These are phyloP conservation scores for Rana temporaria DNA, from an alignment of 2,113 vertebrate genomes.

Conservation along the genomic window DNA sequence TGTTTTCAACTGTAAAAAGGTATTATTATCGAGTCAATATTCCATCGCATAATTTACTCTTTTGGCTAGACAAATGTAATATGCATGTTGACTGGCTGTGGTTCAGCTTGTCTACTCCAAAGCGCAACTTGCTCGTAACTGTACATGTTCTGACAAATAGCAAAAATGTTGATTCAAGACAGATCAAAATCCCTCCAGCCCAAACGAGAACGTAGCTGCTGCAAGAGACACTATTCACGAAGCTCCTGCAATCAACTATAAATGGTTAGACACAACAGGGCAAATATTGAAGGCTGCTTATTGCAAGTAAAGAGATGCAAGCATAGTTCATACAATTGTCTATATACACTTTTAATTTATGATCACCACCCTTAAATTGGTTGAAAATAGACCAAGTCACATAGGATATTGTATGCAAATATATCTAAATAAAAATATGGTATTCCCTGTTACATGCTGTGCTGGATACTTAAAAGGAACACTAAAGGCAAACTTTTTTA, in stretches of 20 bases:
- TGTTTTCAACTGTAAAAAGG: neutral
- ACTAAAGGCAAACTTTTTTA: too few species aligned
- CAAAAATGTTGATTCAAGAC: slow-evolving; percentile 43
- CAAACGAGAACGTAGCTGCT: slow-evolving; percentile 26
- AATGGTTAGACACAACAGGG: slow-evolving; percentile 15
- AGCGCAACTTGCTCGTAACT: neutral
- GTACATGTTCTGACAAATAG: slow-evolving; percentile 45
- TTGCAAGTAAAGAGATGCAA: slow-evolving; percentile 23
- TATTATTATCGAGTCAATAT: slow-evolving; percentile 15
- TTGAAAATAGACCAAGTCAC: neutral
- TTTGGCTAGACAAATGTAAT: slow-evolving; percentile 22
- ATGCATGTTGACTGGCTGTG: slow-evolving; percentile 34
- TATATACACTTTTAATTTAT: neutral
- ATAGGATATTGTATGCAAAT: neutral
- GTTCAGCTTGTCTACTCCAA: slow-evolving; percentile 27
- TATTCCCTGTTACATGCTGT: too few species aligned
- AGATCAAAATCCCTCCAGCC: slow-evolving; percentile 35
- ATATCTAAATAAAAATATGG: too few species aligned
- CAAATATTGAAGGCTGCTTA: slow-evolving; percentile 25
- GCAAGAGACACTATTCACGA: slow-evolving; percentile 32
- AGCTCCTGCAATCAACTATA: slow-evolving; percentile 42
- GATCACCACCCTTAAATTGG: neutral
- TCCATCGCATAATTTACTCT: neutral
- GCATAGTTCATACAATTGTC: slow-evolving; percentile 4
- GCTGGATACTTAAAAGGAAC: too few species aligned